phyloP scores from a whole-genome alignment of 2,113 vertebrate genomes.

The Trinectes maculatus region DNA sequence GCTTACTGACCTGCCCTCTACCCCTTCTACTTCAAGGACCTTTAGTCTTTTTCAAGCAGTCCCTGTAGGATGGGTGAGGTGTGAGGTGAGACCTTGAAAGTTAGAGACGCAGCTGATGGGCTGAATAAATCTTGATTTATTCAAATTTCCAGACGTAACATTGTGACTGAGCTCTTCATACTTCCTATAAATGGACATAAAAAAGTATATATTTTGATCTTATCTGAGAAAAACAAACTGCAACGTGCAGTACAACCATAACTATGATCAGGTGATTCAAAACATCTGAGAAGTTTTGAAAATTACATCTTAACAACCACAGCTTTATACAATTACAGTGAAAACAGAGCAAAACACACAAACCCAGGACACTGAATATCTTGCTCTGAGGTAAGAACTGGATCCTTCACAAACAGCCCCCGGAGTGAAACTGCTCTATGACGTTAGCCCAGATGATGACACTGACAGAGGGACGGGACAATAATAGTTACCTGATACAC shows the following conservation, averaged over 20 bases:
- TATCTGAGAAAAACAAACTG: not conserved
- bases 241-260: slow-evolving; percentile 1
- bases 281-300: not conserved
- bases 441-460: slow-evolving; percentile 21
- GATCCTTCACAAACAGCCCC: slow-evolving; percentile 28
- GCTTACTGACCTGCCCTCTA: slow-evolving; percentile 70
- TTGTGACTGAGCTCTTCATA: no score
- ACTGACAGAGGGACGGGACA: slow-evolving; percentile 53
- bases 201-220: no score
- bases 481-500: slow-evolving; percentile 58
- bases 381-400: slow-evolving; percentile 48
- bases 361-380: slow-evolving; percentile 15
- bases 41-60: slow-evolving; percentile 42
- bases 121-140: slow-evolving; percentile 16
- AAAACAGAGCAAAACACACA: slow-evolving; percentile 24
- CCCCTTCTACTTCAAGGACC: slow-evolving; percentile 35
- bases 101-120: slow-evolving; percentile 31
- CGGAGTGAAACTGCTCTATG: slow-evolving; percentile 32
- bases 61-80: slow-evolving; percentile 27
- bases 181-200: no score
- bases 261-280: slow-evolving; percentile 8
- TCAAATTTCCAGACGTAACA: no score
- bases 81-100: slow-evolving; percentile 25
- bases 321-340: not conserved
- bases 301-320: not conserved